These are phyloP conservation scores for Megalopta genalis DNA, from an alignment of 1,140 invertebrate species.

Conservation along the genomic window DNA sequence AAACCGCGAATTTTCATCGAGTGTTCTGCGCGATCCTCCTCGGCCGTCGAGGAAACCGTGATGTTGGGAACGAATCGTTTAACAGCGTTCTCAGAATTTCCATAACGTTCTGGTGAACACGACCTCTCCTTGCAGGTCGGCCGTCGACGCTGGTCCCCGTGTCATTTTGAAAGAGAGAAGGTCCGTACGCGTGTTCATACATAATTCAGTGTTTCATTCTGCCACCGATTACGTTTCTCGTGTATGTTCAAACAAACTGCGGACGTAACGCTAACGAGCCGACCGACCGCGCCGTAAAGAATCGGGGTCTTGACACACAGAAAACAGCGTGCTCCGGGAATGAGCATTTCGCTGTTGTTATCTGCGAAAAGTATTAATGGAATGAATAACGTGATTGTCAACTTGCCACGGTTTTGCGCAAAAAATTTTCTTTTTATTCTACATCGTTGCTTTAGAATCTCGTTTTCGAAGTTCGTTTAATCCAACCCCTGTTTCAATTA, in stretches of 20 bases:
- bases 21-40: too few species aligned
- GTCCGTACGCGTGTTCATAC: background rate
- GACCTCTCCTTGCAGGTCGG: background rate
- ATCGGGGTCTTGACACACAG: background rate
- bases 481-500: too few species aligned
- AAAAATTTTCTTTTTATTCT: too few species aligned
- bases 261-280: background rate
- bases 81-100: background rate
- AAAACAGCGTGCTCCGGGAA: background rate
- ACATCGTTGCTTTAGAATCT: too few species aligned
- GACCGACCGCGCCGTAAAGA: background rate
- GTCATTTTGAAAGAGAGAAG: background rate
- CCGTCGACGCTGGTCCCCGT: background rate
- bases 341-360: too few species aligned
- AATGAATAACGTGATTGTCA: too few species aligned
- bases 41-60: too few species aligned
- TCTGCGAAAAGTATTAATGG: too few species aligned
- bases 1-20: too few species aligned
- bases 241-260: background rate
- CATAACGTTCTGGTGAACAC: conserved; percentile 10
- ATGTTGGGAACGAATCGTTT: background rate
- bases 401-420: too few species aligned
- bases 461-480: too few species aligned
- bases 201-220: conserved; percentile 18
- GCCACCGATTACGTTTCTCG: conserved; percentile 6